Percentiles rank a stretch among this genome's conserved stretches.
Conservation (phyloP, 2,113 vertebrate species). For the Seriola quinqueradiata region DNA sequence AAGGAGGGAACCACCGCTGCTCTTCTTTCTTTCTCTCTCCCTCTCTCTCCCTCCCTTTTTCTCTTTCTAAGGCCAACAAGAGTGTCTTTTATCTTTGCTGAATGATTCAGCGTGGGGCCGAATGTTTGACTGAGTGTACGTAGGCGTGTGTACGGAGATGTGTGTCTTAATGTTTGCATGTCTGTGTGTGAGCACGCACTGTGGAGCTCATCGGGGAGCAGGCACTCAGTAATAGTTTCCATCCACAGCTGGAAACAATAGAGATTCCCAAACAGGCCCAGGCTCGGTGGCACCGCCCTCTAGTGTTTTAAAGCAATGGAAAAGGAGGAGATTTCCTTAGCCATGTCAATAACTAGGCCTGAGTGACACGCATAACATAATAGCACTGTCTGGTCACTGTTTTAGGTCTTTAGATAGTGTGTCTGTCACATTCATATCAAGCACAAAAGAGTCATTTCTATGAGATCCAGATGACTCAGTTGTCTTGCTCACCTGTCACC, state of each 20-base stretch:
- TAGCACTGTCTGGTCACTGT: constrained; percentile 14
- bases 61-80: constrained; percentile 72
- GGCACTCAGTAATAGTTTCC: constrained; percentile 87
- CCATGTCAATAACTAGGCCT: constrained; percentile 38
- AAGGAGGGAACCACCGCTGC: constrained; percentile 65
- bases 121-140: constrained; percentile 65
- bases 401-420: neutral
- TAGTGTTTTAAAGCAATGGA: constrained; percentile 67
- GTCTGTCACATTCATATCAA: constrained; percentile 23
- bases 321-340: constrained; percentile 60
- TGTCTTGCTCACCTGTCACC: constrained; percentile 14
- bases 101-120: constrained; percentile 74
- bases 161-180: constrained; percentile 13
- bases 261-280: constrained; percentile 79
- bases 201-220: constrained; percentile 77
- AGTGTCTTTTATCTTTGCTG: constrained; percentile 74
- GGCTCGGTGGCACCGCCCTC: constrained; percentile 76
- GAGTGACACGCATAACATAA: constrained; percentile 22
- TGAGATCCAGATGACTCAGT: constrained; percentile 1
- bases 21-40: constrained; percentile 48
- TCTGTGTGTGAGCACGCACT: constrained; percentile 63
- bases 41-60: constrained; percentile 52
- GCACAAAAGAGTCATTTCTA: constrained; percentile 12
- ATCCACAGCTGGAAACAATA: constrained; percentile 90
- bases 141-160: constrained; percentile 55